Evolutionary conservation across 2,113 vertebrate genomes (phyloP).

Genomic region (Alethe diademata): DNA sequence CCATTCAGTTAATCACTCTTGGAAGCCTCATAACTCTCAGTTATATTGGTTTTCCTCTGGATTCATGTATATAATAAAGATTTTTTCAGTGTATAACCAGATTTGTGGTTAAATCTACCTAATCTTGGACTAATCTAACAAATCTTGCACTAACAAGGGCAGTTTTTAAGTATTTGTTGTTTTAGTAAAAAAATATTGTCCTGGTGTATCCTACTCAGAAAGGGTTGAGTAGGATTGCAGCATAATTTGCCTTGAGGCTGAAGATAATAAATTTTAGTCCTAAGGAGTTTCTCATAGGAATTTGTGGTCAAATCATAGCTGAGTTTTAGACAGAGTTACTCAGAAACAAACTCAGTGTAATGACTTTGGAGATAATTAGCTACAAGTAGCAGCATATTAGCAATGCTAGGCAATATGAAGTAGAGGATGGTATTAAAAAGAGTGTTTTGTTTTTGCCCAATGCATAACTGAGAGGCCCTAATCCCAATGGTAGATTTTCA

Average conservation of each 20-base stretch:
- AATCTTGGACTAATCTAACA: no score
- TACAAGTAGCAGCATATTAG: not conserved
- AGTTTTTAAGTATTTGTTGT: not conserved
- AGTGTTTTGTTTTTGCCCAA: not conserved
- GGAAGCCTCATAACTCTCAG: not conserved
- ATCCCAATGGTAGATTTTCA: not conserved
- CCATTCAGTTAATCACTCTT: not conserved
- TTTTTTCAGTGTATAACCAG: not conserved
- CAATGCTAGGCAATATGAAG: not conserved
- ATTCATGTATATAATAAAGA: not conserved
- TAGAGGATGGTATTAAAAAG: not conserved
- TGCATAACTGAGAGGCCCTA: not conserved
- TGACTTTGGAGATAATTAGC: not conserved
- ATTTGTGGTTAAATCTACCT: not conserved
- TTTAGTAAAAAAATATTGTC: not conserved
- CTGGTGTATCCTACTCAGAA: not conserved
- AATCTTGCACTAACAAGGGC: not conserved
- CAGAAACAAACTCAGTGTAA: not conserved
- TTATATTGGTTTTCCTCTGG: not conserved
- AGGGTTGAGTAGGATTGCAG: fast-evolving
- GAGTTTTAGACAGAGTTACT: not conserved
- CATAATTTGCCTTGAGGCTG: not conserved
- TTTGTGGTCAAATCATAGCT: not conserved
- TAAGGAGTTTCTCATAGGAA: not conserved
- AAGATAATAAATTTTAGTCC: not conserved